Percentiles rank a stretch among this genome's conserved stretches.
Conservation (phyloP, 2,888 invertebrate species). For the Chymomyza fuscimana region DNA sequence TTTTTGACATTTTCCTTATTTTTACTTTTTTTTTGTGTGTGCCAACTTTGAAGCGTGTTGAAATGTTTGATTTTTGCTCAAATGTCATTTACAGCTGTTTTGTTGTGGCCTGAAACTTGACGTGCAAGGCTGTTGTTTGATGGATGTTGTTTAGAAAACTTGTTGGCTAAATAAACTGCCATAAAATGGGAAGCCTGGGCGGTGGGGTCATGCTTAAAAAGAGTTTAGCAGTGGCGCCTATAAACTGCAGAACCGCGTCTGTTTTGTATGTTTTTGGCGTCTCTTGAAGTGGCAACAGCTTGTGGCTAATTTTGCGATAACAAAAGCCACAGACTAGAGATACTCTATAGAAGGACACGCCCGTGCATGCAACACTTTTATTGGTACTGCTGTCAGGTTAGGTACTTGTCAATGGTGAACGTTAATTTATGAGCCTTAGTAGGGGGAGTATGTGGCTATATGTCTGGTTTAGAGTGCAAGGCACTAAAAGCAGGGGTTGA, state of each 20-base stretch:
- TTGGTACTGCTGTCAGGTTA: neutral
- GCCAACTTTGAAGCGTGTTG: constrained; percentile 70
- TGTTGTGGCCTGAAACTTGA: constrained; percentile 6
- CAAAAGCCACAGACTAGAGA: neutral
- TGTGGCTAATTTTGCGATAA: constrained; percentile 38
- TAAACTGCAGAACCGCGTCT: constrained; percentile 64
- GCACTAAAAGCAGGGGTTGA: neutral
- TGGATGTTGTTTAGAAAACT: constrained; percentile 39
- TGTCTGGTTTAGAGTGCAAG: neutral
- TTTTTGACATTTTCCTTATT: constrained; percentile 60
- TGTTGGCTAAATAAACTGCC: constrained; percentile 29
- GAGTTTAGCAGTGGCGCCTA: constrained; percentile 25
- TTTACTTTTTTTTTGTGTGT: constrained; percentile 8
- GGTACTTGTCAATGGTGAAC: neutral
- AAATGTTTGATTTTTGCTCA: constrained; percentile 71
- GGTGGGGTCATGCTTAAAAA: neutral
- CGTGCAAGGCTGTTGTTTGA: constrained; percentile 31
- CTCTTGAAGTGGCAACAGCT: constrained; percentile 48
- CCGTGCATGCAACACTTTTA: neutral
- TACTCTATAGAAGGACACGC: neutral
- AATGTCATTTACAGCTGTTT: constrained; percentile 73
- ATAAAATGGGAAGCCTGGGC: neutral
- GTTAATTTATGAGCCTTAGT: neutral
- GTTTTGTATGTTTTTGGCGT: constrained; percentile 59
- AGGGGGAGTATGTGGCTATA: neutral